Percentiles rank a stretch among this genome's conserved stretches.
phyloP scores from a whole-genome alignment of 2,113 vertebrate genomes.

The Pterocles burchelli region DNA sequence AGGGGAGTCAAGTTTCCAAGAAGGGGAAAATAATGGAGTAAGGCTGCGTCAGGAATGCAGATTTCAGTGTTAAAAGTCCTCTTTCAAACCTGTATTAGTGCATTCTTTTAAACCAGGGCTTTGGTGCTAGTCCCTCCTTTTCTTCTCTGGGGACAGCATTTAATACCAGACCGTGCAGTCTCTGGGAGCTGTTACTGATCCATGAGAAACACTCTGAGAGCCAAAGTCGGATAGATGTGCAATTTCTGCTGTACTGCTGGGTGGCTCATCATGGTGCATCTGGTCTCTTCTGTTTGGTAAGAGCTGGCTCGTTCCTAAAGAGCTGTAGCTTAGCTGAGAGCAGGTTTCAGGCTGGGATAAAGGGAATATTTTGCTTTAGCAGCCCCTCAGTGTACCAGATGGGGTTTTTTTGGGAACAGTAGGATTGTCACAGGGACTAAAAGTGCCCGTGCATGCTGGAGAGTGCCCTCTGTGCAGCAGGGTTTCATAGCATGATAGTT shows the following conservation, averaged over 20 bases:
- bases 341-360: not conserved
- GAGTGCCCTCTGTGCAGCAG: accelerated
- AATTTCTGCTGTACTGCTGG: not conserved
- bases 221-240: accelerated
- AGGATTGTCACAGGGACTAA: not conserved
- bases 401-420: not conserved
- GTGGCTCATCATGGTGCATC: not conserved
- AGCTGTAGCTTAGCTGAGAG: not conserved
- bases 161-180: not conserved
- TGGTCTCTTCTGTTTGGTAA: not conserved
- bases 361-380: not conserved
- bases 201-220: no score
- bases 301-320: not conserved
- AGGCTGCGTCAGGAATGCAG: not conserved
- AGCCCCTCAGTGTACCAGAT: not conserved
- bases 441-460: not conserved
- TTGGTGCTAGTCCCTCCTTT: not conserved
- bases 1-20: not conserved
- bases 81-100: not conserved
- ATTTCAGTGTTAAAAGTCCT: not conserved
- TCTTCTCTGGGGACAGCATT: not conserved
- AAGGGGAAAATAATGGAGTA: not conserved
- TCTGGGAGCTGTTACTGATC: not conserved
- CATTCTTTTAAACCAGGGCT: not conserved
- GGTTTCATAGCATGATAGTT: accelerated